phyloP scores from a whole-genome alignment of 2,113 vertebrate species.

The Aptenodytes patagonicus region DNA sequence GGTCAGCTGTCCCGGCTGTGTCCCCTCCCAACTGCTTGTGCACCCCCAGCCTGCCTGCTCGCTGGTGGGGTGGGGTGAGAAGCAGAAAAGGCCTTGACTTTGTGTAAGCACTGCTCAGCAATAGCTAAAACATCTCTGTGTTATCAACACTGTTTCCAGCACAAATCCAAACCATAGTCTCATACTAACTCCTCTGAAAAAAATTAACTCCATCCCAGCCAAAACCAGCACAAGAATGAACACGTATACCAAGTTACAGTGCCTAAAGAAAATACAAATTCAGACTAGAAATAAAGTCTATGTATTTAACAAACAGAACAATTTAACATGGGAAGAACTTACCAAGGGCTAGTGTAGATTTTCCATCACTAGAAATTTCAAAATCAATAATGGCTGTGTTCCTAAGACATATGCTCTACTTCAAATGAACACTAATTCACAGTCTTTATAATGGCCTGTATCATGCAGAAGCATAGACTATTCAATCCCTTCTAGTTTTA shows the following conservation, averaged over 20 bases:
- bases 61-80: too few relatives aligned
- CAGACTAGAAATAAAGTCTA: background rate
- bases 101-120: too few relatives aligned
- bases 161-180: too few relatives aligned
- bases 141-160: too few relatives aligned
- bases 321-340: background rate
- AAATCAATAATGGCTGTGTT: background rate
- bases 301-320: background rate
- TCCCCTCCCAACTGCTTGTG: too few relatives aligned
- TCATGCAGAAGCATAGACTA: background rate
- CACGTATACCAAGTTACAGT: background rate
- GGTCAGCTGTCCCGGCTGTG: too few relatives aligned
- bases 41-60: too few relatives aligned
- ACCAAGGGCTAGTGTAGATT: background rate
- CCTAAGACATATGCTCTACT: background rate
- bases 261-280: background rate
- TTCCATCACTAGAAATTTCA: background rate
- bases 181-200: too few relatives aligned
- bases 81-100: too few relatives aligned
- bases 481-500: background rate
- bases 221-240: background rate
- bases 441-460: background rate
- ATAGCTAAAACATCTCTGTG: too few relatives aligned
- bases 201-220: too few relatives aligned
- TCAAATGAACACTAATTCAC: background rate